These are phyloP conservation scores for Euura saliciscinereae DNA, from an alignment of 1,140 invertebrate species.

Conservation along the genomic window DNA sequence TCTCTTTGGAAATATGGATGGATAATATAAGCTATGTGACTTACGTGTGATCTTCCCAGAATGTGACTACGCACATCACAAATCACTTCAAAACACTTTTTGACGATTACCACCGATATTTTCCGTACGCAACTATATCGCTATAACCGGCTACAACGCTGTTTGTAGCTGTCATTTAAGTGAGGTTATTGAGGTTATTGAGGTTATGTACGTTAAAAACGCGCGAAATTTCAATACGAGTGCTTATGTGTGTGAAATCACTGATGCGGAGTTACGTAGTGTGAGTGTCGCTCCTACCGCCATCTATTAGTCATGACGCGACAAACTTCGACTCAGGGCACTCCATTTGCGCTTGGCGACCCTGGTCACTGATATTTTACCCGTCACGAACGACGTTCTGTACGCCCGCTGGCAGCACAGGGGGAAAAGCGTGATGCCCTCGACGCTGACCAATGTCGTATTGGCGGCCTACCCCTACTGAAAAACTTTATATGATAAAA, in stretches of 20 bases:
- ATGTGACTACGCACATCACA: neutral
- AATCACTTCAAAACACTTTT: neutral
- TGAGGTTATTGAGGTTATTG: neutral
- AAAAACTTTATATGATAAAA: no score
- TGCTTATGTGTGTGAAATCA: conserved; percentile 3
- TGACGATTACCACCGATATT: neutral
- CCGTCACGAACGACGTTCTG: no score
- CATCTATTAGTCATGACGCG: neutral
- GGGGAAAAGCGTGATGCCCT: no score
- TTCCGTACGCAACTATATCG: neutral
- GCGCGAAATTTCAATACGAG: neutral
- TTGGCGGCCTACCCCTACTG: no score
- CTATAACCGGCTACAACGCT: neutral
- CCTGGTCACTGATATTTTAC: no score
- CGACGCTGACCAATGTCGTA: no score
- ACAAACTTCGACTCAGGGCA: neutral
- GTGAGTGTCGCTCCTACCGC: neutral
- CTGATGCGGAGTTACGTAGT: neutral
- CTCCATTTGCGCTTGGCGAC: neutral
- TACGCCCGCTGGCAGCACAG: no score
- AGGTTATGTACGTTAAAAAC: neutral
- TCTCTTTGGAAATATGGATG: neutral
- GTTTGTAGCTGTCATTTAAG: neutral
- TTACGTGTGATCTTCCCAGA: neutral
- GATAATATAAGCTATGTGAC: neutral